These are phyloP conservation scores for Tillus elongatus DNA, from an alignment of 2,888 invertebrate species.

Conservation along the genomic window DNA sequence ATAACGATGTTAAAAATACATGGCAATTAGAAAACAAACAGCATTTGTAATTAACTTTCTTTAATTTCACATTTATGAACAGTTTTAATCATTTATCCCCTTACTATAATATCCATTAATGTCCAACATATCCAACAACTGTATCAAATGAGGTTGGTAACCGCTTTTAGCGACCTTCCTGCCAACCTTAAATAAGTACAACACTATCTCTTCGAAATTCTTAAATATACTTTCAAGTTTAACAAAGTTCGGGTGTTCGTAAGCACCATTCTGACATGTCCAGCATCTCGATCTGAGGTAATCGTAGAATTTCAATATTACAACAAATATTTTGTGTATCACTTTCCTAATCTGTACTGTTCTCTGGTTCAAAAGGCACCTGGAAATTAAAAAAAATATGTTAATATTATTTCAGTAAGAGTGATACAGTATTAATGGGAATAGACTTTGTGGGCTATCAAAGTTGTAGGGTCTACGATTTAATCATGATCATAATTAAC, in stretches of 20 bases:
- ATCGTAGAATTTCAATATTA: slow-evolving; percentile 62
- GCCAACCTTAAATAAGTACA: slow-evolving; percentile 54
- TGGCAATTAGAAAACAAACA: too few relatives aligned
- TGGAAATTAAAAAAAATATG: slow-evolving; percentile 26
- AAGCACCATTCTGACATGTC: slow-evolving; percentile 45
- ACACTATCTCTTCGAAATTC: slow-evolving; percentile 51
- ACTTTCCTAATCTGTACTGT: slow-evolving; percentile 60
- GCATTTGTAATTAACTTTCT: too few relatives aligned
- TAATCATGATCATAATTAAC: too few relatives aligned
- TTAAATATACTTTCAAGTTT: slow-evolving; percentile 43
- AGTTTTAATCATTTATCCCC: slow-evolving; percentile 9
- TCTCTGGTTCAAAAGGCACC: slow-evolving; percentile 63
- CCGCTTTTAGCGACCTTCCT: slow-evolving; percentile 55
- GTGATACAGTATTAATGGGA: too few relatives aligned
- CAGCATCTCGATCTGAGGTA: slow-evolving; percentile 51
- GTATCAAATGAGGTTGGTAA: slow-evolving; percentile 57
- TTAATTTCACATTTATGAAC: too few relatives aligned
- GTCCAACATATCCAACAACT: slow-evolving; percentile 57
- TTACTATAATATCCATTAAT: slow-evolving; percentile 50
- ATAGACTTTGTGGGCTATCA: too few relatives aligned
- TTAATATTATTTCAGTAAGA: too few relatives aligned
- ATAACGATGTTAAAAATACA: too few relatives aligned
- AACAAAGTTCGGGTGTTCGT: slow-evolving; percentile 52
- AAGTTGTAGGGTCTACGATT: too few relatives aligned
- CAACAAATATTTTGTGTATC: slow-evolving; percentile 61